A percentile compares a stretch with the other conserved stretches of the same genome.
Conservation (phyloP, 2,797 vertebrate species). For the Falco berigora region DNA sequence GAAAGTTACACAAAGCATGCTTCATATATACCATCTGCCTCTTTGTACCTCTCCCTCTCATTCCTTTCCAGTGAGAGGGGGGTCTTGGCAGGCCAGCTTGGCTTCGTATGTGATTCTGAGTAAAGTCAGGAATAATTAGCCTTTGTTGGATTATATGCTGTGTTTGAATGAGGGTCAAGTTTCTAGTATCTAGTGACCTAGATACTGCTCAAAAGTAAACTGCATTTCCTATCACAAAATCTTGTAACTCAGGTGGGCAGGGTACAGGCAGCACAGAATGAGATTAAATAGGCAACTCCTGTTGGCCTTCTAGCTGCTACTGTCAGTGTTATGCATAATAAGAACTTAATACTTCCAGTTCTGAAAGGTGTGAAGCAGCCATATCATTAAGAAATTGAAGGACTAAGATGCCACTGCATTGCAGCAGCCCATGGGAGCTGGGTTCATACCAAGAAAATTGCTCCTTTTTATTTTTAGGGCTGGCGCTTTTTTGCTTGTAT, state of each 20-base stretch:
- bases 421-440: background rate
- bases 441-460: background rate
- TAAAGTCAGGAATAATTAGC: background rate
- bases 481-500: background rate
- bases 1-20: background rate
- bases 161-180: background rate
- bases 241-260: rapidly evolving
- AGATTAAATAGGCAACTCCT: background rate
- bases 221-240: background rate
- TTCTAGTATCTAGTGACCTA: background rate
- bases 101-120: background rate
- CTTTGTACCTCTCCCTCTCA: background rate
- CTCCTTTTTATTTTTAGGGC: background rate
- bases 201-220: background rate
- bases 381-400: background rate
- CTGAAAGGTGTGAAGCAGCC: background rate
- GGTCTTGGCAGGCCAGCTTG: background rate
- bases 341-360: background rate
- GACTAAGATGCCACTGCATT: background rate
- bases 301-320: background rate
- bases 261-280: background rate
- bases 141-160: background rate
- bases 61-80: background rate
- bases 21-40: background rate
- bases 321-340: rapidly evolving